Evolutionary conservation across 1,140 invertebrate species (phyloP).

Genomic region (Ips typographus): DNA sequence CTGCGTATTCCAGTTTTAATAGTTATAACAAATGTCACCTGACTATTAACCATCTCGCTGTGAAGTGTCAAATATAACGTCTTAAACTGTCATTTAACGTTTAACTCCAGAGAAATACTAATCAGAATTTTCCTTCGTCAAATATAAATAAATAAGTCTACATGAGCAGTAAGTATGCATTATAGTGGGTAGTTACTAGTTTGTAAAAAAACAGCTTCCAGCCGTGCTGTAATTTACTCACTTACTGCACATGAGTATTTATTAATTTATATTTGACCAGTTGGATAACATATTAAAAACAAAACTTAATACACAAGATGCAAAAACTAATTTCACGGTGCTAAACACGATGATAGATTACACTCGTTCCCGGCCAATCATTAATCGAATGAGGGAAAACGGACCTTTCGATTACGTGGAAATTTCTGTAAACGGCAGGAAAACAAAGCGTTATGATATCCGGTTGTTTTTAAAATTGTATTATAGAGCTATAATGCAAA

Average conservation of each 20-base stretch:
- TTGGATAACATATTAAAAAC: neutral
- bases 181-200: neutral
- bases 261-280: neutral
- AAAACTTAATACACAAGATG: neutral
- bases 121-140: neutral
- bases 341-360: neutral
- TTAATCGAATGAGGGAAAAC: neutral
- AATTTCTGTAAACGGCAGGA: slow-evolving; percentile 10
- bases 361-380: neutral
- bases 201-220: neutral
- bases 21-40: too few relatives aligned
- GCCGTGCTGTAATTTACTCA: neutral
- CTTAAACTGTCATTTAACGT: too few relatives aligned
- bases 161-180: neutral
- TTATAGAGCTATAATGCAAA: neutral
- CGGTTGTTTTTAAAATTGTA: neutral
- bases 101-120: too few relatives aligned
- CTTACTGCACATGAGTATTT: neutral
- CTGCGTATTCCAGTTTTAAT: too few relatives aligned
- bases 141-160: neutral
- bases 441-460: slow-evolving; percentile 8
- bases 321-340: slow-evolving; percentile 5
- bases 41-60: too few relatives aligned
- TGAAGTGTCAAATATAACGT: too few relatives aligned
- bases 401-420: slow-evolving; percentile 11